These are phyloP conservation scores for Botia almorhae DNA, from an alignment of 2,797 vertebrate genomes.

Conservation along the genomic window DNA sequence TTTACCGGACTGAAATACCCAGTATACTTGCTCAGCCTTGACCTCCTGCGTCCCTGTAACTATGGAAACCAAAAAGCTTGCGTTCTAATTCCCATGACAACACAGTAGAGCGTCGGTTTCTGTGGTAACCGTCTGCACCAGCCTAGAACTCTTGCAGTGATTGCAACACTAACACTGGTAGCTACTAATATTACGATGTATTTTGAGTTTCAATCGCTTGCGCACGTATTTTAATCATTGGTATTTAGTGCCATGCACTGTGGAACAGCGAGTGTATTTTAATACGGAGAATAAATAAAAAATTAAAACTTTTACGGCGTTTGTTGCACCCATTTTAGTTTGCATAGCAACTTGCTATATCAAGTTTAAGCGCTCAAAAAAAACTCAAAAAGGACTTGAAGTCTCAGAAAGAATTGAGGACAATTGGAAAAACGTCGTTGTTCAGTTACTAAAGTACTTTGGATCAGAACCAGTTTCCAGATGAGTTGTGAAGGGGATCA, in stretches of 20 bases:
- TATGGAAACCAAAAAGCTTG: slow-evolving; percentile 67
- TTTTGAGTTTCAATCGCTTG: neutral
- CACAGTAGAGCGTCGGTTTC: slow-evolving; percentile 65
- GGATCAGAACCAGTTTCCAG: neutral
- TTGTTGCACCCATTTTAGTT: neutral
- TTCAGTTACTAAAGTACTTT: neutral
- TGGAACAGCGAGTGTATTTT: neutral
- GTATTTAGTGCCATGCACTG: neutral
- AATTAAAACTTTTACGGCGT: neutral
- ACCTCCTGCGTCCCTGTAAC: slow-evolving; percentile 55
- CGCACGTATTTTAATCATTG: slow-evolving; percentile 1
- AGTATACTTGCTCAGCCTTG: neutral
- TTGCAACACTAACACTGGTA: slow-evolving; percentile 49
- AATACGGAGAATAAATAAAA: neutral
- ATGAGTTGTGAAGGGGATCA: slow-evolving; percentile 63
- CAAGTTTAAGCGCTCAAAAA: neutral
- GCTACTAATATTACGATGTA: neutral
- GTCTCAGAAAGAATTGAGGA: neutral
- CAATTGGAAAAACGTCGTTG: slow-evolving; percentile 9
- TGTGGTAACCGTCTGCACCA: slow-evolving; percentile 60
- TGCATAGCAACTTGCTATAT: slow-evolving; percentile 19
- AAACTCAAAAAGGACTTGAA: slow-evolving; percentile 25
- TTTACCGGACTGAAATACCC: no score
- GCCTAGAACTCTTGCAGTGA: slow-evolving; percentile 7
- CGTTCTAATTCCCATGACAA: slow-evolving; percentile 68